phyloP scores from a whole-genome alignment of 64 coral and sea anemone species.

The Orbicella faveolata region DNA sequence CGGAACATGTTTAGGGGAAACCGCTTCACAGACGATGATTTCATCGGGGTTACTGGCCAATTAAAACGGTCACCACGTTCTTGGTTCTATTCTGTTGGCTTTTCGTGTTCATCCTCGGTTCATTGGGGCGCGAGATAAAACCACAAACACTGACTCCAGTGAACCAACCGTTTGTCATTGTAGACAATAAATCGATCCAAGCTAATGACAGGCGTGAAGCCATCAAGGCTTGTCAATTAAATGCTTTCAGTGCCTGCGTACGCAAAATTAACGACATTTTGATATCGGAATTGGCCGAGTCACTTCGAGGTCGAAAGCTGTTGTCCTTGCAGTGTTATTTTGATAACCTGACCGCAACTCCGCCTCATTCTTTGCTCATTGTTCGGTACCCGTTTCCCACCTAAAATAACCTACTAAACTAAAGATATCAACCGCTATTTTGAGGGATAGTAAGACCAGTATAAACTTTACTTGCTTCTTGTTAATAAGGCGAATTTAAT shows the following conservation, averaged over 20 bases:
- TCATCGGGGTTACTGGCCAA: neutral
- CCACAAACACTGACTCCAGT: neutral
- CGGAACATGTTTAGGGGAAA: neutral
- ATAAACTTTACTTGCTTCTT: neutral
- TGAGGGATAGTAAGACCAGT: too few relatives aligned
- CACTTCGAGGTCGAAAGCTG: neutral
- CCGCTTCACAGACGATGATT: conserved; percentile 12
- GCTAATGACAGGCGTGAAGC: neutral
- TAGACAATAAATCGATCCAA: neutral
- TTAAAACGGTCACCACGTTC: neutral
- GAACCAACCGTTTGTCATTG: neutral
- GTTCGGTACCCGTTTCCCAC: conserved; percentile 32
- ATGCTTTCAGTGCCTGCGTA: neutral
- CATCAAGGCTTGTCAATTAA: neutral
- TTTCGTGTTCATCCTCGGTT: neutral
- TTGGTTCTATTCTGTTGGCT: neutral
- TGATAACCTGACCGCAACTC: neutral
- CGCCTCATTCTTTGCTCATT: neutral
- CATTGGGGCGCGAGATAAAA: neutral
- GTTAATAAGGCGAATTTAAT: neutral
- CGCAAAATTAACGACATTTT: neutral
- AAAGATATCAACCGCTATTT: neutral
- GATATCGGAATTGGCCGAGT: too few relatives aligned
- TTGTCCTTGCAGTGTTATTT: neutral
- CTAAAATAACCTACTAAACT: conserved; percentile 2